Percentiles rank a stretch among this genome's conserved stretches.
Evolutionary conservation across 2,888 invertebrate genomes (phyloP).

Genomic region (Oscheius onirici): DNA sequence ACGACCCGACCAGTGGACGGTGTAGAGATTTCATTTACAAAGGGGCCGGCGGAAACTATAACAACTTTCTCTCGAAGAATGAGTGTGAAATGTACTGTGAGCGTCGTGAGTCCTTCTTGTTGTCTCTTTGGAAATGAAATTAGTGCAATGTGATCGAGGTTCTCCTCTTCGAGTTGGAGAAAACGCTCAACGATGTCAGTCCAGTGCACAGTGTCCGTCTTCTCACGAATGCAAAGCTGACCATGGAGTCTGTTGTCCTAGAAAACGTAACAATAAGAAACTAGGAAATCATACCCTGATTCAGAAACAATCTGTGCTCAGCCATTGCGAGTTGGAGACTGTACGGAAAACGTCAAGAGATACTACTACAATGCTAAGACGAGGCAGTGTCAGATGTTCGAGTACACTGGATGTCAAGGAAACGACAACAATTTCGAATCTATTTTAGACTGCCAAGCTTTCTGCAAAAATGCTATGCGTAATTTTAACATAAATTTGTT

Average conservation of each 20-base stretch:
- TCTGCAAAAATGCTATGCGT: conserved; percentile 62
- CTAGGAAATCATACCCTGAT: conserved; percentile 1
- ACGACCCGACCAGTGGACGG: conserved; percentile 52
- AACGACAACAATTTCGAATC: conserved; percentile 66
- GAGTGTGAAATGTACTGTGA: conserved; percentile 64
- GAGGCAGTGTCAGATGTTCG: conserved; percentile 62
- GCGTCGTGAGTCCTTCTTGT: conserved; percentile 37
- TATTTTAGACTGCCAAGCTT: conserved; percentile 59
- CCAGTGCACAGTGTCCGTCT: conserved; percentile 58
- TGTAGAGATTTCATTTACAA: conserved; percentile 55
- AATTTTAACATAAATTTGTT: conserved; percentile 14
- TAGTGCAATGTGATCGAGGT: conserved; percentile 63
- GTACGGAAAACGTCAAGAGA: conserved; percentile 56
- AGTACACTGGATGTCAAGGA: conserved; percentile 57
- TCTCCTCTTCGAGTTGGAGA: conserved; percentile 59
- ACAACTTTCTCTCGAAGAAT: conserved; percentile 60
- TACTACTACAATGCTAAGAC: conserved; percentile 63
- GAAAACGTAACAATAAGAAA: conserved; percentile 49
- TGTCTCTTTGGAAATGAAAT: too few relatives aligned
- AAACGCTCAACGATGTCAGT: conserved; percentile 57
- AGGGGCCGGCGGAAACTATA: conserved; percentile 64
- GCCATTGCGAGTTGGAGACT: conserved; percentile 61
- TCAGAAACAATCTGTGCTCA: conserved; percentile 65
- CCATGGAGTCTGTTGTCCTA: conserved; percentile 64
- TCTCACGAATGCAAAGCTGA: conserved; percentile 62